Percentiles rank a stretch among this genome's conserved stretches.
Evolutionary conservation across 2,888 invertebrate species (phyloP).

Genomic region (Spatulosminthurus flaviceps): DNA sequence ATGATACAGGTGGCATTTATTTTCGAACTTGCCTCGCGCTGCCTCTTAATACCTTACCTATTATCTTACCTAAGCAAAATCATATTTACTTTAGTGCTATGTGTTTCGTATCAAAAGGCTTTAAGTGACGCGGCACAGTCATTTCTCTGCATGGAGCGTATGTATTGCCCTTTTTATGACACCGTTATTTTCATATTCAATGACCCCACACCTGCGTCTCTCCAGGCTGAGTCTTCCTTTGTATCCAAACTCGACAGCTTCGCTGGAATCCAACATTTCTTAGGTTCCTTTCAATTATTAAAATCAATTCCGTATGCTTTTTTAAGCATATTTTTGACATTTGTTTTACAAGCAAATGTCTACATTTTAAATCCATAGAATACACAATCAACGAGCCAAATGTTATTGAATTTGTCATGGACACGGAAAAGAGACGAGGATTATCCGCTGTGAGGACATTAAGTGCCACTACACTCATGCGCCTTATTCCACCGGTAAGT

Average conservation of each 20-base stretch:
- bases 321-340: no score
- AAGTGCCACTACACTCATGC: conserved; percentile 52
- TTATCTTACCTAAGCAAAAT: no score
- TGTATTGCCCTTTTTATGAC: conserved; percentile 62
- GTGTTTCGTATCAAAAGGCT: conserved; percentile 18
- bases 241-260: conserved; percentile 54
- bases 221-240: conserved; percentile 53
- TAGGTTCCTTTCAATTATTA: conserved; percentile 43
- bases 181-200: conserved; percentile 60
- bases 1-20: conserved; percentile 48
- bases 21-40: background rate
- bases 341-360: no score
- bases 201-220: conserved; percentile 53
- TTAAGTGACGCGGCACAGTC: conserved; percentile 51
- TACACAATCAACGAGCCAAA: conserved; percentile 56
- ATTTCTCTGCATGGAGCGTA: conserved; percentile 58
- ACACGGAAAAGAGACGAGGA: conserved; percentile 49
- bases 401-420: conserved; percentile 54
- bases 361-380: conserved; percentile 42
- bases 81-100: background rate
- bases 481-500: conserved; percentile 53
- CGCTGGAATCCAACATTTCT: conserved; percentile 58
- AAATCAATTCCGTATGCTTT: no score
- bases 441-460: conserved; percentile 41
- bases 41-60: no score